A percentile compares a stretch with the other conserved stretches of the same genome.
phyloP scores from a whole-genome alignment of 2,113 vertebrate genomes.

The Falcunculus frontatus region DNA sequence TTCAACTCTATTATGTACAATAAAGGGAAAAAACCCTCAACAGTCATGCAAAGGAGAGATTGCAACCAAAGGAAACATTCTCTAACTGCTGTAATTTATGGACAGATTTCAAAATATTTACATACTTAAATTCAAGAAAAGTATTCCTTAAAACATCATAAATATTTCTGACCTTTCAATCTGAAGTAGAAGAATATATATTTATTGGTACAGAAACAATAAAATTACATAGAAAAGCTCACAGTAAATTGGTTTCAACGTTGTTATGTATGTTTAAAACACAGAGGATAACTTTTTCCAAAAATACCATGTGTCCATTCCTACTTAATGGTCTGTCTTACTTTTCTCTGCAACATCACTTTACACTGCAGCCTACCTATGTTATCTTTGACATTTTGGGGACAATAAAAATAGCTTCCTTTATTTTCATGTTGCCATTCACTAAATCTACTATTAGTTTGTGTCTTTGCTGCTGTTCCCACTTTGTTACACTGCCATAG shows the following conservation, averaged over 20 bases:
- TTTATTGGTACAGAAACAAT: neutral
- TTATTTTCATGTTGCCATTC: neutral
- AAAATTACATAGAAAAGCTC: neutral
- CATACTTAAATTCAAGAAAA: neutral
- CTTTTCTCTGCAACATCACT: neutral
- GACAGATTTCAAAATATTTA: neutral
- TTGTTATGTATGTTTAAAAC: neutral
- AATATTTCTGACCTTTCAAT: neutral
- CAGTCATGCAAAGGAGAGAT: neutral
- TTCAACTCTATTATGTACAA: neutral
- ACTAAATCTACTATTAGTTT: neutral
- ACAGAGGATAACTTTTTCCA: neutral
- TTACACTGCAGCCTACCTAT: neutral
- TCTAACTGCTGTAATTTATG: neutral
- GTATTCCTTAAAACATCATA: neutral
- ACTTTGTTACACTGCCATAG: neutral
- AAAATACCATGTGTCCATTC: neutral
- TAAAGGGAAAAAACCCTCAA: neutral
- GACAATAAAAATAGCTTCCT: neutral
- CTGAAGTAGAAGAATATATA: neutral
- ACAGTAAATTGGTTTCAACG: neutral
- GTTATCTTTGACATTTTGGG: neutral
- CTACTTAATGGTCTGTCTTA: neutral
- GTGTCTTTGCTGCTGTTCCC: neutral
- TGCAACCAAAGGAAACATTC: neutral